These are phyloP conservation scores for Pammene fasciana DNA, from an alignment of 2,888 invertebrate genomes.

Conservation along the genomic window DNA sequence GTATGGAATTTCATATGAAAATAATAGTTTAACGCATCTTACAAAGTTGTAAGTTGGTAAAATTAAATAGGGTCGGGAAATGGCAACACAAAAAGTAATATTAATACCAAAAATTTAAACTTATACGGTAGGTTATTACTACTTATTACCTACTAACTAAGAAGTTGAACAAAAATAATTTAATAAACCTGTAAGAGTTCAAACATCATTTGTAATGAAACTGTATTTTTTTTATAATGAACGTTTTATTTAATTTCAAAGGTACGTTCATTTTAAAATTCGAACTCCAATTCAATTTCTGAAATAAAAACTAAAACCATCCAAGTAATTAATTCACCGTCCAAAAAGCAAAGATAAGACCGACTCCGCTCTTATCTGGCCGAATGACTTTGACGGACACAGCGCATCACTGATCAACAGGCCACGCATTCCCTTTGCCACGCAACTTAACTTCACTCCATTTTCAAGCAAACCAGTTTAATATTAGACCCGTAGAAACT, in stretches of 20 bases:
- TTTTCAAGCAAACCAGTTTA: neutral
- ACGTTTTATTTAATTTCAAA: no score
- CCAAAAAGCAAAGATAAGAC: slow-evolving; percentile 43
- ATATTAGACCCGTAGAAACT: neutral
- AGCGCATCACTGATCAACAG: slow-evolving; percentile 79
- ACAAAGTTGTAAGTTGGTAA: no score
- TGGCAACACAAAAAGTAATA: no score
- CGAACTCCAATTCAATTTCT: slow-evolving; percentile 21
- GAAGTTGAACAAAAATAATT: no score
- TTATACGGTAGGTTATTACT: no score
- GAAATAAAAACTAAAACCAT: slow-evolving; percentile 43
- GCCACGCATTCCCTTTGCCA: neutral
- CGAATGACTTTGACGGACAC: slow-evolving; percentile 73
- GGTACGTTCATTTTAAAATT: slow-evolving; percentile 8
- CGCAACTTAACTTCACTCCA: neutral
- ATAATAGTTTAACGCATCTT: neutral
- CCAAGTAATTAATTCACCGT: slow-evolving; percentile 41
- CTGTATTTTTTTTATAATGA: no score
- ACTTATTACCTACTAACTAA: no score
- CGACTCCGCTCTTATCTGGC: slow-evolving; percentile 58
- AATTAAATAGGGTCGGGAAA: no score
- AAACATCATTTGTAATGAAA: no score
- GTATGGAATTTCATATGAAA: neutral
- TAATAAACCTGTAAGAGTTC: no score
- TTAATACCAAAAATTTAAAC: no score